Evolutionary conservation across 23 tunicate species (phyloP).

Genomic region (Pegea sp.): DNA sequence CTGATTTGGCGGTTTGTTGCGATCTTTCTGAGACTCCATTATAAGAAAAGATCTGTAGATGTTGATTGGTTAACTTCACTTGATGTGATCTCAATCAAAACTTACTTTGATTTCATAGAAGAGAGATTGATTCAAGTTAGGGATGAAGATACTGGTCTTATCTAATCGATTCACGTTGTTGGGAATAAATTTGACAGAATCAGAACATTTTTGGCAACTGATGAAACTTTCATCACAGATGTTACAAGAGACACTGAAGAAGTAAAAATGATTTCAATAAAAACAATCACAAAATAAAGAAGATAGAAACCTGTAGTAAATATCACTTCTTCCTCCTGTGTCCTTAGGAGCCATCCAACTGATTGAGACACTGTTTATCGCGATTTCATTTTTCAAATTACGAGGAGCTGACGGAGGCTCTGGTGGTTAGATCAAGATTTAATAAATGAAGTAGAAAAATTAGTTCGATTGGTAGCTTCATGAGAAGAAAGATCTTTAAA

Average conservation of each 20-base stretch:
- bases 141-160: conserved; percentile 3
- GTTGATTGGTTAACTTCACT: not conserved
- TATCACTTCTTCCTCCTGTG: conserved; percentile 23
- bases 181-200: conserved; percentile 7
- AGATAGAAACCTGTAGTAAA: conserved; percentile 31
- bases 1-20: conserved; percentile 5
- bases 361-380: conserved; percentile 18
- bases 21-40: conserved; percentile 26
- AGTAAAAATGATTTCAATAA: not conserved
- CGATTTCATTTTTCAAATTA: not conserved
- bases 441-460: too few species aligned
- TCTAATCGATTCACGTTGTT: conserved; percentile 12
- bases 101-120: conserved; percentile 20
- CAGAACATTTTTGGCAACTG: conserved; percentile 17
- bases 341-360: conserved; percentile 27
- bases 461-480: too few species aligned
- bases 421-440: not conserved
- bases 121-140: conserved; percentile 14
- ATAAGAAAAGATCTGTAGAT: conserved; percentile 28
- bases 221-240: conserved; percentile 14
- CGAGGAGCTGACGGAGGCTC: conserved; percentile 14
- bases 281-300: not conserved
- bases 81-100: not conserved
- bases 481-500: too few species aligned
- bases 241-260: conserved; percentile 23